Conservation (phyloP, 37 sponge, comb jelly and placozoan genomes). For the Amphimedon queenslandica region DNA sequence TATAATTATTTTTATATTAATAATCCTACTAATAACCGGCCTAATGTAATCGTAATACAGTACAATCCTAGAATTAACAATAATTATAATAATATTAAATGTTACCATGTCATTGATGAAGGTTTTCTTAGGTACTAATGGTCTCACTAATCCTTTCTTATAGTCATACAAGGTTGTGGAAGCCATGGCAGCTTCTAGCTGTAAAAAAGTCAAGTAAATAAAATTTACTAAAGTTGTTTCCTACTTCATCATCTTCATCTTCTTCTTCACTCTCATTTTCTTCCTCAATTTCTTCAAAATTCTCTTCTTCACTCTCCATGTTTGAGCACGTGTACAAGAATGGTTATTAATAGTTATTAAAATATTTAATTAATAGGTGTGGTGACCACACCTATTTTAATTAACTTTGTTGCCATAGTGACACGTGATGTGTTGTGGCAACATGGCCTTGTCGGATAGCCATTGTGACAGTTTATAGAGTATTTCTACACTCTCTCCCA, state of each 20-base stretch:
- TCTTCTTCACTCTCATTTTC: neutral
- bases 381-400: neutral
- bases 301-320: neutral
- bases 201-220: slow-evolving; percentile 19
- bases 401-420: neutral
- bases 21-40: too few species aligned
- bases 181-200: slow-evolving; percentile 26
- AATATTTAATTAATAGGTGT: too few species aligned
- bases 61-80: neutral
- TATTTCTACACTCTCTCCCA: too few species aligned
- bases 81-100: neutral
- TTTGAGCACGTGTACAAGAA: neutral
- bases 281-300: neutral
- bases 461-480: too few species aligned
- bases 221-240: neutral
- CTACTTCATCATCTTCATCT: slow-evolving; percentile 1
- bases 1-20: neutral
- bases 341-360: neutral
- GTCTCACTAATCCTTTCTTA: slow-evolving; percentile 39
- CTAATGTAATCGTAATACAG: too few species aligned
- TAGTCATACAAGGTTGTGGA: neutral
- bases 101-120: slow-evolving; percentile 73
- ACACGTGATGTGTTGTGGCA: slow-evolving; percentile 3
- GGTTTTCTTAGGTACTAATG: slow-evolving; percentile 36
- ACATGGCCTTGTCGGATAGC: too few species aligned